Base-by-base conservation (phyloP, 2,113 vertebrate species). In the Coptodon rendalli region DNA sequence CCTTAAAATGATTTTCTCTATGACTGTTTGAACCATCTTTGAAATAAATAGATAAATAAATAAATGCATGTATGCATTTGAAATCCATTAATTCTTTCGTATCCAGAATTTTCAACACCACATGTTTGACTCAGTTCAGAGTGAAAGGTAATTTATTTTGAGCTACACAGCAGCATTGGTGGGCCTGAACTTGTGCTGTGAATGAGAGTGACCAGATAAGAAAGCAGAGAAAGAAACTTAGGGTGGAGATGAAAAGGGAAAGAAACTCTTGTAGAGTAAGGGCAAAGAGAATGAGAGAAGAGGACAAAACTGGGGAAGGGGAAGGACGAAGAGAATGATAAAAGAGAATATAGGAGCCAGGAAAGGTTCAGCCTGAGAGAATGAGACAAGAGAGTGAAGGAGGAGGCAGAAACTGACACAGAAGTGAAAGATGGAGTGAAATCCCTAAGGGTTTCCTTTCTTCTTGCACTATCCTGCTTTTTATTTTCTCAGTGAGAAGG, bases 301-400 rank as follows among this genome's bases (percentile, higher is more conserved):
- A 89, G 85, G 87, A 91, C 73, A 87, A 92, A 91, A 86, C 82
- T 50, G 36, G 54, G 59, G 82, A 89, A 84, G 86, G 82, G 89
- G 57, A 82, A 89, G 81, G 84, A 88, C 29, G 80, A 81, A 90
- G 76, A 73, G 56, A 79, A 40, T 56, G 84, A 93, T 93, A 79
- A 88, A 90, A 92, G 81, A 73, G 89, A 91, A 88, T 87, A 81
- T 83, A 82, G 82, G 73, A 89, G 78, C 22, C 54, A 17, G 68
- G 52, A 83, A 89, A 88, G 73, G 92, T 91, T 92, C 88, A 89
- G 86, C 73, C 83, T 59, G 52, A 88, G 81, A 93, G 89, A 86
- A 86, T 12, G 76, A 92, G 90, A 89, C 76, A 38, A 90, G 86
- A 71, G 89, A 76, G 61, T 24, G 78, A 86, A 89, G 86, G 45